Base-by-base conservation (phyloP, 2,888 invertebrate genomes). In the Hyppa rectilinea region DNA sequence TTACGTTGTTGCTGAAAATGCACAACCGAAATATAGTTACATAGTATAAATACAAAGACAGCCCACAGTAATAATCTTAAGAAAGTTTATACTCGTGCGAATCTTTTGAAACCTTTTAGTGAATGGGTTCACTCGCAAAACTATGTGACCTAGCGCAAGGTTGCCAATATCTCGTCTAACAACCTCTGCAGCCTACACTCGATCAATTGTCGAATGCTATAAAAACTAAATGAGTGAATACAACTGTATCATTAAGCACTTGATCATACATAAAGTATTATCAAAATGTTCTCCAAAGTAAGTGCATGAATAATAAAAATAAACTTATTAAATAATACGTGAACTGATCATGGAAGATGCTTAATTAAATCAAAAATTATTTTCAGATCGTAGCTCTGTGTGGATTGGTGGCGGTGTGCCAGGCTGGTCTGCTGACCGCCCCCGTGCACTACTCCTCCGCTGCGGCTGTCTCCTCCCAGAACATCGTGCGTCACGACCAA, bases 401-500 rank as follows among this genome's bases (percentile, higher is more conserved):
- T 72, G 88, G 88, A 53, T 71, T 89, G 31, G 86, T 88, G 82
- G 88, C 89, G 17, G 84, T 84, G 55, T 78, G 85, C 73, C 88
- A 85, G 79, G 90, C 79, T 62, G 90, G 87, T 81, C 84, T 88
- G n/a, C 73, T 91, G 75, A 79, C 90, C 17, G 94, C 78, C 78
- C 70, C 96, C 66, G 89, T 68, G 29, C 92, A 93, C 81, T 90
- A 92, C 85, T 90, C 90, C 20, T 81, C 89, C 7, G 91, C 91
- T 17, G 84, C 87, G 2, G 91, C 91, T 5, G 90, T 92, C n/a
- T 92, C 92, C 53, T 92, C 92, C 5, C 92, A 92, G 75, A 92
- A 87, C 85, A 90, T 92, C 80, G 88, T 92, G 40, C 90, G 92
- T 66, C 90, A 90, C 81, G 92, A 91, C 88, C 90, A 87, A 89